Conservation (phyloP, 2,888 invertebrate genomes). For the Omphaloscelis lunosa region DNA sequence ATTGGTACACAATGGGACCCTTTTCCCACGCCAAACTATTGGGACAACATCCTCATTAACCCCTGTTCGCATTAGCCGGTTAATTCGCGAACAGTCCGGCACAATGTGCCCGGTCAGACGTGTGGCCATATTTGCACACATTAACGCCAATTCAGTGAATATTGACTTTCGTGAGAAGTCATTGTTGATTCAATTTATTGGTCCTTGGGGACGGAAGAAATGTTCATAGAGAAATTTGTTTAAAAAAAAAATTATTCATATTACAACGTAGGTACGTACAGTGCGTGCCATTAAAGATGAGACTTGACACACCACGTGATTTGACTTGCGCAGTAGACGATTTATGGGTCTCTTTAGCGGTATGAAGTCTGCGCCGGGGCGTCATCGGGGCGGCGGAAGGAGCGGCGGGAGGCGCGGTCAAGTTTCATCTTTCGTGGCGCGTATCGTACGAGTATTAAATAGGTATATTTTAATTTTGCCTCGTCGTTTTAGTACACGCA, state of each 20-base stretch:
- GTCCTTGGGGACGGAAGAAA: slow-evolving; percentile 19
- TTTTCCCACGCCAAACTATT: slow-evolving; percentile 65
- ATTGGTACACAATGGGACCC: slow-evolving; percentile 47
- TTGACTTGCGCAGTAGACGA: too few relatives aligned
- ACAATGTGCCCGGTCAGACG: slow-evolving; percentile 56
- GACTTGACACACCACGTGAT: too few relatives aligned
- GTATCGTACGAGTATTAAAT: too few relatives aligned
- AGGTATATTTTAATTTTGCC: too few relatives aligned
- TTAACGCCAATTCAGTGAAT: slow-evolving; percentile 70
- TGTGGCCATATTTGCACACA: slow-evolving; percentile 64
- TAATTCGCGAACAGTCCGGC: slow-evolving; percentile 59
- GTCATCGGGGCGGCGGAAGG: too few relatives aligned
- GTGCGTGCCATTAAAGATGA: too few relatives aligned
- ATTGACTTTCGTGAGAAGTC: slow-evolving; percentile 73
- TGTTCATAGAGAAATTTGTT: not conserved
- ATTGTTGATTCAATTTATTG: slow-evolving; percentile 48
- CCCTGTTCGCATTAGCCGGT: slow-evolving; percentile 50
- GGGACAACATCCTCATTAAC: slow-evolving; percentile 43
- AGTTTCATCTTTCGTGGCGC: too few relatives aligned
- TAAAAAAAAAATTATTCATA: not conserved
- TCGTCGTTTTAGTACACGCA: too few relatives aligned
- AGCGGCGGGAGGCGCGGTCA: too few relatives aligned
- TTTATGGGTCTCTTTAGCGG: too few relatives aligned
- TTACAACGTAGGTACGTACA: not conserved
- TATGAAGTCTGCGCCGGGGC: too few relatives aligned